Evolutionary conservation across 2,797 vertebrate species (phyloP).

Genomic region (Psittacula echo): DNA sequence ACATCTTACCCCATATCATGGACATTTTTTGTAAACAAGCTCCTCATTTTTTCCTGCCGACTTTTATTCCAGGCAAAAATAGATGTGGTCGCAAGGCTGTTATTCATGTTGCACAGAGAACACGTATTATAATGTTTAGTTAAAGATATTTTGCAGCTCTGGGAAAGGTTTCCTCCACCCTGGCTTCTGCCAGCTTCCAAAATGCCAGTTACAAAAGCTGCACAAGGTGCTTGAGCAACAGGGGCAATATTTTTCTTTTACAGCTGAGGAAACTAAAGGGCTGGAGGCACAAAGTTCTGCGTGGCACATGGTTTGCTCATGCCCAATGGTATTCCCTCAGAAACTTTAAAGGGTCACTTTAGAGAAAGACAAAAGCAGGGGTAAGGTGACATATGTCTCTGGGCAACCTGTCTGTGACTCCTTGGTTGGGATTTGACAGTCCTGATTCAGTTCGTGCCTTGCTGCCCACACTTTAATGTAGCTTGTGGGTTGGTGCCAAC

Average conservation of each 20-base stretch:
- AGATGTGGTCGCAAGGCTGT: neutral
- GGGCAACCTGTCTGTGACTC: neutral
- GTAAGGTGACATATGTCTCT: neutral
- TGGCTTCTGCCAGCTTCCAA: neutral
- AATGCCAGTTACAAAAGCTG: neutral
- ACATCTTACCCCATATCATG: neutral
- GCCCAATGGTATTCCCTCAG: too few species aligned
- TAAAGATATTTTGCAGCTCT: neutral
- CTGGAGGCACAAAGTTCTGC: neutral
- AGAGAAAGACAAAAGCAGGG: neutral
- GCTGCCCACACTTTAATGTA: neutral
- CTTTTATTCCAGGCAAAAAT: neutral
- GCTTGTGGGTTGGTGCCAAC: neutral
- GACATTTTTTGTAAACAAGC: neutral
- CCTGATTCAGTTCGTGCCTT: fast-evolving
- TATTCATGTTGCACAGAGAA: neutral
- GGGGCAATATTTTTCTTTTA: neutral
- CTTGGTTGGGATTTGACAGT: neutral
- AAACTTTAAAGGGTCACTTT: neutral
- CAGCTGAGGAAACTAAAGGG: neutral
- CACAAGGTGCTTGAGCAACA: neutral
- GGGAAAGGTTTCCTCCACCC: neutral
- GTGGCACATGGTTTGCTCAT: fast-evolving
- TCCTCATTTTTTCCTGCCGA: neutral
- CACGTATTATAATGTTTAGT: neutral